Base-by-base conservation (phyloP, 2,888 invertebrate genomes). In the Heliconius sara region DNA sequence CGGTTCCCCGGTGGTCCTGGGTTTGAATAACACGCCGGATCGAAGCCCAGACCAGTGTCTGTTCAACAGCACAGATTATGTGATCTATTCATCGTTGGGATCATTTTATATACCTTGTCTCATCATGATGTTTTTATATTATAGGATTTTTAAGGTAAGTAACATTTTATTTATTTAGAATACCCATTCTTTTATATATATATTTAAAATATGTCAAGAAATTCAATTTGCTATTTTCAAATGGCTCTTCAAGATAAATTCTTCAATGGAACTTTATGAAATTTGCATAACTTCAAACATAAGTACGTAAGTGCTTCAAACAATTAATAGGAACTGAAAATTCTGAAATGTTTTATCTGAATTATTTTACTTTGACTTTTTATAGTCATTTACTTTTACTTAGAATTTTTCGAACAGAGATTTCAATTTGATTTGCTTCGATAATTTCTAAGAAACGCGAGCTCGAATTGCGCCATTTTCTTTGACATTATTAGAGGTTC, bases 41-140 rank as follows among this genome's bases (percentile, higher is more conserved):
- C 96, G 98, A 83, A 96, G 96, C 88, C 97, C 97, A 83, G 97
- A 97, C 91, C 97, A 97, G 88, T 99, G 99, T 95, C 96, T 98
- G 86, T 99, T 99, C 96, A 99, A 99, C 95, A 99, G 99, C 95
- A 98, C 99, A 85, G 98, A 99, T 95, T 99, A 99, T 94, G 98
- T 99, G 90, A 98, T 99, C 89, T 99, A 98, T 95, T 99, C 99
- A 22, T 99, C 99, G 78, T 96, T 99, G 86, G 98, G 98, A 85
- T 99, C 99, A 88, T 99, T 99, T 96, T 99, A 99, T 95, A 99
- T 99, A 88, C 99, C 99, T 63, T 98, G 99, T 91, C 97, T 99
- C 90, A 98, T 99, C 91, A 99, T 99, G 99, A 98, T 99, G 93
- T 98, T 98, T 92, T 97, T 99, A 80, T 99, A 99, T 94, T 99